A percentile compares a stretch with the other conserved stretches of the same genome.
Conservation (phyloP, 1,140 invertebrate species). For the Oncopeltus fasciatus region DNA sequence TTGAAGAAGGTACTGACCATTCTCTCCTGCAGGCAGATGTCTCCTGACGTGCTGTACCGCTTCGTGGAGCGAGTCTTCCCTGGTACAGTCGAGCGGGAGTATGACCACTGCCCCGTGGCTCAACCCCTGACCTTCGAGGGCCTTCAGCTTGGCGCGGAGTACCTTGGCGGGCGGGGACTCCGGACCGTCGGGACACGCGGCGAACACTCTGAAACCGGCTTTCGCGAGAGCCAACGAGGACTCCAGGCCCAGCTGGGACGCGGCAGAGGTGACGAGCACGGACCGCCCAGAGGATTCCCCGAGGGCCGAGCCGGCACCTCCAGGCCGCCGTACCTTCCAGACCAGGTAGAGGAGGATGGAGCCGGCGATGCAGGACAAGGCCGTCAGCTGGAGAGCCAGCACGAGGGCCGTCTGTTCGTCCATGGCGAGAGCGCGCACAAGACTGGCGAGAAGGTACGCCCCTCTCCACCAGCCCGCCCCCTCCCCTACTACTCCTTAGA, state of each 20-base stretch:
- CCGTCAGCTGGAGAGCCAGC: constrained; percentile 57
- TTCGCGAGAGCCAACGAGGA: constrained; percentile 49
- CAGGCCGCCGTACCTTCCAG: constrained; percentile 44
- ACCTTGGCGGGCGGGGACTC: constrained; percentile 38
- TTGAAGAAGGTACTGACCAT: no score
- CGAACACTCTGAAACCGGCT: constrained; percentile 58
- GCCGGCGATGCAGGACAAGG: constrained; percentile 60
- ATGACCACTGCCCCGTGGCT: constrained; percentile 32
- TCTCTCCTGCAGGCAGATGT: constrained; percentile 65
- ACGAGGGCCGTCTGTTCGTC: constrained; percentile 60
- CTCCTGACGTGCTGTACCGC: constrained; percentile 58
- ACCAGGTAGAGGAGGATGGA: constrained; percentile 57
- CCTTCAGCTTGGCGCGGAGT: constrained; percentile 40
- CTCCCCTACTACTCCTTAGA: no score
- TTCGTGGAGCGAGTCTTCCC: constrained; percentile 62
- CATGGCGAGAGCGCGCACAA: no score
- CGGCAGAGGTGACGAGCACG: constrained; percentile 59
- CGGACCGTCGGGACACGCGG: constrained; percentile 37
- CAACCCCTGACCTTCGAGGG: constrained; percentile 28
- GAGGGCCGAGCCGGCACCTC: constrained; percentile 5
- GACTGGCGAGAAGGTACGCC: no score
- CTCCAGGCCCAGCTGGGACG: constrained; percentile 57
- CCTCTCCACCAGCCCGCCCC: no score
- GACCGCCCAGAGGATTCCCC: constrained; percentile 26
- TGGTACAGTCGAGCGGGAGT: constrained; percentile 57